Base-by-base conservation (phyloP, 2,113 vertebrate genomes). In the Cariama cristata region DNA sequence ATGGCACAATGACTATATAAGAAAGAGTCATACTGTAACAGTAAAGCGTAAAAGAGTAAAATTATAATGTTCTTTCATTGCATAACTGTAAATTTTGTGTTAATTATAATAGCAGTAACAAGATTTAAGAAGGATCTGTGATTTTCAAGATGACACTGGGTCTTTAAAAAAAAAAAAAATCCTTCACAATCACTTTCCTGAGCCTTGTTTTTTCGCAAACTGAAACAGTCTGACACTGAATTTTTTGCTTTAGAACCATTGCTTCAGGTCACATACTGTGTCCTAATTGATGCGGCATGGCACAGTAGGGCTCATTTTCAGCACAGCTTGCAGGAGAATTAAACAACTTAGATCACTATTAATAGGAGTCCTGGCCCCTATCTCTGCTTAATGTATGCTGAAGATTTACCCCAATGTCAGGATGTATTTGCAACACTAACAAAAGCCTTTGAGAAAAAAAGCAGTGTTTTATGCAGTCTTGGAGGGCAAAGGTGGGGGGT, bases 241-340 rank as follows among this genome's bases (percentile, higher is more conserved):
- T 68, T 89, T 92, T 86, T 91, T 91, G 40, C 53, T 47, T 85
- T 82, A 66, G 66, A 96, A 68, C 52, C 1, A 0, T 66, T 73
- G 84, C 89, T 93, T 90, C 86, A 86, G 94, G 84, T 94, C 74
- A 89, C 32, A 42, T 16, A 53, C 45, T 82, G 66, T 69, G 32
- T 62, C 69, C 20, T 95, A 91, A 80, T 87, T 96, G 86, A 94
- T 86, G 71, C 8, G 4, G 87, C 42, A 59, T 91, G 80, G 66
- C 94, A 85, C 80, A 87, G 38, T 68, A 89, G 38, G 91, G 62
- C 42, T 97, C 69, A 73, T 96, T 95, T 93, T 91, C 86, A 96
- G 66, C 80, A 76, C 86, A 96, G 89, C 89, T 95, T 93, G 73
- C 45, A 89, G 76, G 69, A 92, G 74, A 96, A 82, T 79, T 76